phyloP scores from a whole-genome alignment of 2,888 invertebrate genomes.

The Clanis bilineata region DNA sequence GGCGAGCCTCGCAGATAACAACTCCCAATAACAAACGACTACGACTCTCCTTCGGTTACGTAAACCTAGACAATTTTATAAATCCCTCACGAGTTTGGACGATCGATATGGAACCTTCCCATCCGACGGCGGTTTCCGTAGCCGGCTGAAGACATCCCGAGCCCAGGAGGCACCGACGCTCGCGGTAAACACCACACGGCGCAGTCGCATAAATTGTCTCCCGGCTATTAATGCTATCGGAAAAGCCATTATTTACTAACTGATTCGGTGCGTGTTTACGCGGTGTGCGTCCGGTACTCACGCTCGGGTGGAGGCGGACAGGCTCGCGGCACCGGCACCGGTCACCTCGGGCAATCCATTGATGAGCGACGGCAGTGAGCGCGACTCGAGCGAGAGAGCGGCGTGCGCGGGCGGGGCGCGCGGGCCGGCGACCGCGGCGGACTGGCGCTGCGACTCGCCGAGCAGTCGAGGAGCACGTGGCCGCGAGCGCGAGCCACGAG shows the following conservation, averaged over 20 bases:
- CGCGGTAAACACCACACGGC: conserved; percentile 63
- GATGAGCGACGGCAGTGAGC: conserved; percentile 51
- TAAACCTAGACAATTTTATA: conserved; percentile 66
- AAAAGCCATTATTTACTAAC: conserved; percentile 59
- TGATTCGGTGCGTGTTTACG: conserved; percentile 41
- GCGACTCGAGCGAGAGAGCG: conserved; percentile 45
- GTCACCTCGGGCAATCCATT: conserved; percentile 75
- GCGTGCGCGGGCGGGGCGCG: conserved; percentile 45
- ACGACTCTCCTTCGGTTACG: conserved; percentile 65
- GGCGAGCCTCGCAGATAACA: conserved; percentile 45
- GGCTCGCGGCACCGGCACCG: conserved; percentile 41
- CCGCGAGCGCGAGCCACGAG: conserved; percentile 38
- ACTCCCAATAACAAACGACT: conserved; percentile 56
- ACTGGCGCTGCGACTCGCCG: conserved; percentile 54
- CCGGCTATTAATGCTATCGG: conserved; percentile 51
- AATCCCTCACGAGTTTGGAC: conserved; percentile 48
- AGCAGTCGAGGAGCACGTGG: no score
- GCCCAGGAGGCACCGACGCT: conserved; percentile 48
- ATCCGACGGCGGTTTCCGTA: conserved; percentile 49
- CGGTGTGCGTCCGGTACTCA: conserved; percentile 43
- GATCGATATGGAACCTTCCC: conserved; percentile 64
- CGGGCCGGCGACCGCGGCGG: conserved; percentile 64
- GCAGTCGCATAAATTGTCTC: conserved; percentile 60
- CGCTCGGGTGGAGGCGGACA: conserved; percentile 34
- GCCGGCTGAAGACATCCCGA: conserved; percentile 39